Conservation (phyloP, 2,888 invertebrate species). For the Agonum fuliginosum region DNA sequence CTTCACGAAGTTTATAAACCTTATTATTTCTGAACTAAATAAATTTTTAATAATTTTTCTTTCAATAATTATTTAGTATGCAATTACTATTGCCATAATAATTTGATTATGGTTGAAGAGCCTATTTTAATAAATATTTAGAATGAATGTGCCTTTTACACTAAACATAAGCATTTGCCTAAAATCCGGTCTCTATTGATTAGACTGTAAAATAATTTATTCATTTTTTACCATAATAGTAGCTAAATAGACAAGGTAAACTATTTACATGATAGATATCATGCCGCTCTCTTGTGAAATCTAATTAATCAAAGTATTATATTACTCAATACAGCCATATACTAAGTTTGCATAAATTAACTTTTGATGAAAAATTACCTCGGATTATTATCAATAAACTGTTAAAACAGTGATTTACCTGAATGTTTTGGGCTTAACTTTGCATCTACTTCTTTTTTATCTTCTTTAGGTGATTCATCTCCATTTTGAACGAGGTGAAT, state of each 20-base stretch:
- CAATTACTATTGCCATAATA: too few relatives aligned
- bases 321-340: not conserved
- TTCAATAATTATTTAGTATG: too few relatives aligned
- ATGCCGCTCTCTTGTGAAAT: not conserved
- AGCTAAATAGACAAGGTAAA: conserved; percentile 24
- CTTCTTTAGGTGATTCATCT: conserved; percentile 32
- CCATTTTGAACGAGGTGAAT: conserved; percentile 39
- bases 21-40: too few relatives aligned
- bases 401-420: conserved; percentile 35
- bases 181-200: too few relatives aligned
- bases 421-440: not conserved
- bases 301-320: conserved; percentile 36
- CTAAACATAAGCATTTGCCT: too few relatives aligned
- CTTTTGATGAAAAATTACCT: not conserved
- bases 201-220: conserved; percentile 24
- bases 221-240: not conserved
- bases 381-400: not conserved
- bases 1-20: too few relatives aligned
- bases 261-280: conserved; percentile 27
- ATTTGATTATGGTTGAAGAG: too few relatives aligned
- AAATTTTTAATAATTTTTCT: too few relatives aligned
- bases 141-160: too few relatives aligned
- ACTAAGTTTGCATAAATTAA: conserved; percentile 5
- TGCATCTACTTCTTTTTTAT: conserved; percentile 31
- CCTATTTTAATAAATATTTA: too few relatives aligned